phyloP scores from a whole-genome alignment of 2,797 vertebrate species.

The Helarctos malayanus region DNA sequence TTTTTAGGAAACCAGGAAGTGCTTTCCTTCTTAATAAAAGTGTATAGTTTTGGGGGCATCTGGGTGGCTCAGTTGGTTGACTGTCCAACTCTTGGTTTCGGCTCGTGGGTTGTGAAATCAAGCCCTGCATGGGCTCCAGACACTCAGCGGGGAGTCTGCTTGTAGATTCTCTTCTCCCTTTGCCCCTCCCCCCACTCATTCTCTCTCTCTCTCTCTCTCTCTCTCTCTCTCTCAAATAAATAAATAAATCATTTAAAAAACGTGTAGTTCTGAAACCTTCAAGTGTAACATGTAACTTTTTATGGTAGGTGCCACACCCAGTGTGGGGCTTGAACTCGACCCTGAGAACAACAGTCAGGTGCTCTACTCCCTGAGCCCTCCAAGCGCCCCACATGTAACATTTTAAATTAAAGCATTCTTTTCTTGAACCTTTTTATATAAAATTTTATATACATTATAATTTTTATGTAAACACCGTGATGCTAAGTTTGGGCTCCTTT shows the following conservation, averaged over 20 bases:
- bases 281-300: background rate
- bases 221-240: background rate
- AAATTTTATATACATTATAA: constrained; percentile 1
- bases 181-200: background rate
- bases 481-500: background rate
- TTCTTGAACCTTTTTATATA: background rate
- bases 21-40: constrained; percentile 10
- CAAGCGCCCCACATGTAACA: background rate
- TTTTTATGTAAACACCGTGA: background rate
- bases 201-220: background rate
- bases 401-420: background rate
- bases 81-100: background rate
- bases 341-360: background rate
- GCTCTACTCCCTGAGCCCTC: background rate
- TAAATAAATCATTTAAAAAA: background rate
- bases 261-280: constrained; percentile 16
- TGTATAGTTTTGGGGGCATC: background rate
- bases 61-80: background rate
- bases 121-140: background rate
- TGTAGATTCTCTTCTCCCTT: background rate
- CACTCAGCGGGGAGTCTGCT: background rate
- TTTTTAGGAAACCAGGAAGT: background rate
- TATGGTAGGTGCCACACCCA: background rate
- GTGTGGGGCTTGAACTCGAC: background rate
- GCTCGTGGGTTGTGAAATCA: background rate